phyloP scores from a whole-genome alignment of 2,113 vertebrate species.

The Nanorana parkeri region DNA sequence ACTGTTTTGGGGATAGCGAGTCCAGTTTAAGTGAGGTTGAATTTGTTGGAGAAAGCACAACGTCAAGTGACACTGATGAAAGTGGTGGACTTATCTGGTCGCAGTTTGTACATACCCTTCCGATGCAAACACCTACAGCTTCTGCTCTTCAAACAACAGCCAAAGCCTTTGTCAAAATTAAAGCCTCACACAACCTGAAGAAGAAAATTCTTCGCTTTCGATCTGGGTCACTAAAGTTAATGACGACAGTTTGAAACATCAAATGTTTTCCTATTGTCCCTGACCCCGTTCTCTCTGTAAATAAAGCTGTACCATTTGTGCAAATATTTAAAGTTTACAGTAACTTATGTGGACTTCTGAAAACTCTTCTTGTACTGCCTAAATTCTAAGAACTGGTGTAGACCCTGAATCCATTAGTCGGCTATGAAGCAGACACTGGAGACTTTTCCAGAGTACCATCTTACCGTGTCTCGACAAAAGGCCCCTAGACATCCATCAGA shows the following conservation, averaged over 20 bases:
- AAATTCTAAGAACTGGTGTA: slow-evolving; percentile 5
- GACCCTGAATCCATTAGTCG: not conserved
- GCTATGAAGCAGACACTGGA: not conserved
- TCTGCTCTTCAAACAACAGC: slow-evolving; percentile 75
- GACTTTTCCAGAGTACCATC: not conserved
- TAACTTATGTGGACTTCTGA: slow-evolving; percentile 65
- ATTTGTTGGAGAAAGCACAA: slow-evolving; percentile 81
- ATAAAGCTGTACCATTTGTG: slow-evolving; percentile 63
- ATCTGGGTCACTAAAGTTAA: slow-evolving; percentile 91
- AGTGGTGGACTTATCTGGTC: slow-evolving; percentile 87
- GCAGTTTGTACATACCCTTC: slow-evolving; percentile 80
- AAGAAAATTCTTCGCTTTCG: slow-evolving; percentile 93
- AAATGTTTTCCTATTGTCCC: slow-evolving; percentile 12
- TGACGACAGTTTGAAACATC: slow-evolving; percentile 89
- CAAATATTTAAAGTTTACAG: slow-evolving; percentile 72
- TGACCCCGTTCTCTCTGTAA: slow-evolving; percentile 62
- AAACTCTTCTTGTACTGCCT: slow-evolving; percentile 59
- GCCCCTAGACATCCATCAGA: not conserved
- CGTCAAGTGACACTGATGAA: slow-evolving; percentile 85
- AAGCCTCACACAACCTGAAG: slow-evolving; percentile 94
- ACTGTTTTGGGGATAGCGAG: slow-evolving; percentile 94
- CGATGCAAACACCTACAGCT: slow-evolving; percentile 64
- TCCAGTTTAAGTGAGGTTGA: slow-evolving; percentile 86
- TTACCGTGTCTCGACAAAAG: not conserved
- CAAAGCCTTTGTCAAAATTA: slow-evolving; percentile 90